These are phyloP conservation scores for Tribolium madens DNA, from an alignment of 1,140 invertebrate genomes.

Conservation along the genomic window DNA sequence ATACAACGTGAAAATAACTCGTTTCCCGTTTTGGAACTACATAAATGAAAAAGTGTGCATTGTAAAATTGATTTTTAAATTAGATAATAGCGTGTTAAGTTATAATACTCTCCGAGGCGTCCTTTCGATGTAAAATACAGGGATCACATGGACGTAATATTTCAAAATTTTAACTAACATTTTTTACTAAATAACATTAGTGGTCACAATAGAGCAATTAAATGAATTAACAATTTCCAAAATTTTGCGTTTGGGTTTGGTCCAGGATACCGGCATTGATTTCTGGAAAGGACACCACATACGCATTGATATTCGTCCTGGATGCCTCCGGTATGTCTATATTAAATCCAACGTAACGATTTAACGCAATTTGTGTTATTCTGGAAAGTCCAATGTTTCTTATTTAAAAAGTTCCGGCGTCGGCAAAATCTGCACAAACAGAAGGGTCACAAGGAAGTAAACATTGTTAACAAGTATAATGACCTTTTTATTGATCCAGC, in stretches of 20 bases:
- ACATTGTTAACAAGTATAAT: slow-evolving; percentile 34
- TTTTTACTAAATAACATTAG: too few relatives aligned
- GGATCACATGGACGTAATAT: background rate
- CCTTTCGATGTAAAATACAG: background rate
- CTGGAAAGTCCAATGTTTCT: slow-evolving; percentile 17
- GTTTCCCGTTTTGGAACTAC: background rate
- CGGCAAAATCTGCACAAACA: slow-evolving; percentile 9
- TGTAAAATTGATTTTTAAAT: slow-evolving; percentile 20
- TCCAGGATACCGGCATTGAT: background rate
- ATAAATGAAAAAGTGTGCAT: slow-evolving; percentile 12
- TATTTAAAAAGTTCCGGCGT: slow-evolving; percentile 27
- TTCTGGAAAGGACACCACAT: background rate
- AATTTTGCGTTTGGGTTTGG: background rate
- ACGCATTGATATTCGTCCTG: slow-evolving; percentile 13
- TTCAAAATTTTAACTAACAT: background rate
- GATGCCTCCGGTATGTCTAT: background rate
- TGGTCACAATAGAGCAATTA: too few relatives aligned
- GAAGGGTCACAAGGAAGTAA: slow-evolving; percentile 30
- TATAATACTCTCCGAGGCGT: background rate
- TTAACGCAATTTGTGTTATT: slow-evolving; percentile 39
- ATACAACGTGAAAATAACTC: slow-evolving; percentile 4
- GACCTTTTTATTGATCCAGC: slow-evolving; percentile 32
- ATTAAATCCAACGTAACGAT: slow-evolving; percentile 13
- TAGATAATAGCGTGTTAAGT: slow-evolving; percentile 6
- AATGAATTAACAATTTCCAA: too few relatives aligned